phyloP scores from a whole-genome alignment of 2,797 vertebrate genomes.

The Clarias platycephalus region DNA sequence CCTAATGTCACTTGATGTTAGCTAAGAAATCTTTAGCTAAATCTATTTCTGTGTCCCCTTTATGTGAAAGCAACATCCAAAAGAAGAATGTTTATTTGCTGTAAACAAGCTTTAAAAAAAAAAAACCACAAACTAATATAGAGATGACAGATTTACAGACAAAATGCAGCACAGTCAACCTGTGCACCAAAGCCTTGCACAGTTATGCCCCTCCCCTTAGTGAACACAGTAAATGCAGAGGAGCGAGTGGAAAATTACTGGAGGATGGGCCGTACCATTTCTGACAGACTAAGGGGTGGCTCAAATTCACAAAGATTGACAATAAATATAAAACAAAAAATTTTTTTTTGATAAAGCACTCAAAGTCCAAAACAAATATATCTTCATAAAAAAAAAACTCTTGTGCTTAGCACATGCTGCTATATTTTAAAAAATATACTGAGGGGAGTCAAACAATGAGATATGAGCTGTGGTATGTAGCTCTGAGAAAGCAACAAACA shows the following conservation, averaged over 20 bases:
- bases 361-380: background rate
- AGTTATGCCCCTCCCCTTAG: slow-evolving; percentile 49
- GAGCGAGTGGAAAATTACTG: slow-evolving; percentile 58
- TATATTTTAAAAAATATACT: background rate
- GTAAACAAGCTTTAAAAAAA: background rate
- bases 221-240: slow-evolving; percentile 48
- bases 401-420: background rate
- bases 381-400: background rate
- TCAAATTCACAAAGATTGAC: background rate
- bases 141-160: slow-evolving; percentile 15
- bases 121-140: background rate
- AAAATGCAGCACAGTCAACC: slow-evolving; percentile 45
- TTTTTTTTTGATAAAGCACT: background rate
- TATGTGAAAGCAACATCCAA: background rate
- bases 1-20: background rate
- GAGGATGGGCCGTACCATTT: slow-evolving; percentile 49
- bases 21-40: background rate
- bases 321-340: background rate
- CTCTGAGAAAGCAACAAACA: slow-evolving; percentile 8
- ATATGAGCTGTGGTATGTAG: slow-evolving; percentile 2
- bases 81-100: background rate
- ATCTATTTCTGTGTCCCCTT: background rate
- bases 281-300: slow-evolving; percentile 20
- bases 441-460: background rate
- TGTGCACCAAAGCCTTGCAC: slow-evolving; percentile 45